These are phyloP conservation scores for Lycocorax pyrrhopterus DNA, from an alignment of 2,113 vertebrate species.

Conservation along the genomic window DNA sequence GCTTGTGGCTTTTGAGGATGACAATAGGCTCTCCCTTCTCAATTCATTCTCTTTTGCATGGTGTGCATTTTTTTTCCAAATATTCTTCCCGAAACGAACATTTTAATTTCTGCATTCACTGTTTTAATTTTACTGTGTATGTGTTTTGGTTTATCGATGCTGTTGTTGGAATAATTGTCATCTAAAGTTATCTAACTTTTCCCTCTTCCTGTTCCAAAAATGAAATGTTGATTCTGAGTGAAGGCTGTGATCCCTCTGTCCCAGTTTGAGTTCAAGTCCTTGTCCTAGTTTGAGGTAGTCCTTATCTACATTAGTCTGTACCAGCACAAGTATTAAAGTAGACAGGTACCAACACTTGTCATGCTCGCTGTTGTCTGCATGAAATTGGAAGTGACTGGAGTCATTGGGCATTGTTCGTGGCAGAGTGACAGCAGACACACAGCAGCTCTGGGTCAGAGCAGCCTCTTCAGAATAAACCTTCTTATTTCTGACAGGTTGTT, in stretches of 20 bases:
- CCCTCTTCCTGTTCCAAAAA: neutral
- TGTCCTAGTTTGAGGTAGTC: slow-evolving; percentile 39
- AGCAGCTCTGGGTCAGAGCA: neutral
- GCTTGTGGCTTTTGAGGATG: slow-evolving; percentile 12
- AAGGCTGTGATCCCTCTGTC: neutral
- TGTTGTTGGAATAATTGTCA: neutral
- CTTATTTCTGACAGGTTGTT: neutral
- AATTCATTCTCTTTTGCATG: neutral
- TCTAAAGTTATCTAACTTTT: neutral
- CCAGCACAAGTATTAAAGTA: neutral
- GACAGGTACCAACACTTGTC: slow-evolving; percentile 35
- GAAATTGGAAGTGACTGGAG: slow-evolving; percentile 5
- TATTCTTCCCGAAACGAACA: neutral
- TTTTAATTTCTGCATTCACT: neutral
- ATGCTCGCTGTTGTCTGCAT: neutral
- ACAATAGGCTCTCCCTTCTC: neutral
- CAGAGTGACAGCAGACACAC: neutral
- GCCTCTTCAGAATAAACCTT: neutral
- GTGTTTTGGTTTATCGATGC: neutral
- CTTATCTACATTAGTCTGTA: slow-evolving; percentile 7
- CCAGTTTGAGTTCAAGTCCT: slow-evolving; percentile 18
- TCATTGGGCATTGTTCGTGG: neutral
- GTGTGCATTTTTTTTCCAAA: neutral
- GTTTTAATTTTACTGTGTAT: neutral
- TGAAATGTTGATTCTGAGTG: neutral